Evolutionary conservation across 2,113 vertebrate genomes (phyloP).

Genomic region (Azemiops feae): DNA sequence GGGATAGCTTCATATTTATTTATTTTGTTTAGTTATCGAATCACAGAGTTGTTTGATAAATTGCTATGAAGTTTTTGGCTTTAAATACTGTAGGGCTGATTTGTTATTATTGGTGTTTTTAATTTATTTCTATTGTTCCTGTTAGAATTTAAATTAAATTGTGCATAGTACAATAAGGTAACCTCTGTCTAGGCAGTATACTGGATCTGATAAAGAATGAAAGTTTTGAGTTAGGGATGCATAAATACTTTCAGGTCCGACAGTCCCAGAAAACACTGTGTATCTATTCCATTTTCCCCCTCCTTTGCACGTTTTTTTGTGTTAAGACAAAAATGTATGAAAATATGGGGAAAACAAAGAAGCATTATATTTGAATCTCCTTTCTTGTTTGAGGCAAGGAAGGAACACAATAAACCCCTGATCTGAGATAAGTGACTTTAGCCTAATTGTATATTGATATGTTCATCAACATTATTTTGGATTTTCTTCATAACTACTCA

Average conservation of each 20-base stretch:
- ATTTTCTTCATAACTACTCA: neutral
- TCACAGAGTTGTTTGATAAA: constrained; percentile 10
- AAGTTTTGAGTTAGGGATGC: neutral
- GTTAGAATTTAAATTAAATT: neutral
- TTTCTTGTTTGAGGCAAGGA: neutral
- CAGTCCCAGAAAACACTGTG: neutral
- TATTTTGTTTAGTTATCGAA: constrained; percentile 12
- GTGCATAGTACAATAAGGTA: neutral
- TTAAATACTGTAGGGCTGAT: neutral
- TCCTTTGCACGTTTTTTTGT: neutral
- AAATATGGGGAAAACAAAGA: neutral
- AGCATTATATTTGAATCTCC: neutral
- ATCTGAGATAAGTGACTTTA: neutral
- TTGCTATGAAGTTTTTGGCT: neutral
- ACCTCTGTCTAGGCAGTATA: neutral
- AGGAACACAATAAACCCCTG: neutral
- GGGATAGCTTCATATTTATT: constrained; percentile 5
- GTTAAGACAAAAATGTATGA: neutral
- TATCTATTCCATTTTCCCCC: neutral
- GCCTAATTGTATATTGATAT: neutral
- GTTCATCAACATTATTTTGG: neutral
- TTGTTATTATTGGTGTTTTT: neutral
- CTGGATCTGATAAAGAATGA: neutral
- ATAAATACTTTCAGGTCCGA: neutral
- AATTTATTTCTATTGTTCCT: neutral